Base-by-base conservation (phyloP, 1,140 invertebrate genomes). In the Drosophila parabipectinata region DNA sequence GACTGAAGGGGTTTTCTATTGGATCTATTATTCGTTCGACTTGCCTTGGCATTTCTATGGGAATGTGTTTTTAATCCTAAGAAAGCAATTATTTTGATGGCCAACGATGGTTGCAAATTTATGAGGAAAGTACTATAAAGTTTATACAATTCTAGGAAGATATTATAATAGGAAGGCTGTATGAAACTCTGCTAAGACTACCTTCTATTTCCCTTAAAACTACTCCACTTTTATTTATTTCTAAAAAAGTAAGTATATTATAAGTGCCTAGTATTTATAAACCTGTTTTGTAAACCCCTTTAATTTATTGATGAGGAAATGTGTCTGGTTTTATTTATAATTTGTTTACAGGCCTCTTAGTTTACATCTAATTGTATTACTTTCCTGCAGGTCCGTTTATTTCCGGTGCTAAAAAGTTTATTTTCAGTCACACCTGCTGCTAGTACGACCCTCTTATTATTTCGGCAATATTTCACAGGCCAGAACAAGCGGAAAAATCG, bases 21-120 rank as follows among this genome's bases (percentile, higher is more conserved):
- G 41, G n/a, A 18, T 15, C 15, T 8, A n/a, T 18, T 30, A 28
- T 37, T 37, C 34, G 34, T 37, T 37, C 34, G 10, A 24, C 44
- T 67, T 55, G 14, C 0, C 14, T 9, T 34, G 12, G 14, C 5
- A 34, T 14, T 52, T 71, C 66, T 6, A 37, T 59, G 32, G 8
- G 12, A n/a, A 26, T 57, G 28, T 68, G 48, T 64, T 34, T 24
- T 50, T 66, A 68, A 30, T 34, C 32, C 63, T 12, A 15, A 39
- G 32, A 68, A 32, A 12, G 39, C 66, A 69, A 68, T 68, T 68
- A 68, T 39, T 56, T 32, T 39, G 24, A 48, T 32, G 62, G 44
- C 18, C 15, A 21, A 7, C 6, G 7, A 7, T 47, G 21, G 44
- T 47, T 6, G 44, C 0, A 21, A 18, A 47, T 47, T 21, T 3